These are phyloP conservation scores for Moxostoma hubbsi DNA, from an alignment of 2,797 vertebrate genomes.

Conservation along the genomic window DNA sequence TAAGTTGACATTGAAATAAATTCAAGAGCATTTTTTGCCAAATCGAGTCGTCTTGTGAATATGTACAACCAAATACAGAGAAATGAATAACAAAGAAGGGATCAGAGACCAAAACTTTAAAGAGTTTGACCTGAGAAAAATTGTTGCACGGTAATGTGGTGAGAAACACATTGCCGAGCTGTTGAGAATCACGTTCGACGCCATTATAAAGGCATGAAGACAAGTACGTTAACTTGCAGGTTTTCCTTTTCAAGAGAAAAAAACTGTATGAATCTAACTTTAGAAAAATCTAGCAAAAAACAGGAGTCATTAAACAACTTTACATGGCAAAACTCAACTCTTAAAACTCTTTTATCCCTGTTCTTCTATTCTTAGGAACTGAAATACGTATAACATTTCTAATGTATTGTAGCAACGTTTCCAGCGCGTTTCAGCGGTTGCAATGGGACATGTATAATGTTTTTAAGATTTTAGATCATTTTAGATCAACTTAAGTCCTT, in stretches of 20 bases:
- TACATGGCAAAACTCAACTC: constrained; percentile 64
- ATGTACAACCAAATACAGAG: background rate
- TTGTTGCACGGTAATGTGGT: constrained; percentile 21
- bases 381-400: constrained; percentile 26
- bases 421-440: constrained; percentile 11
- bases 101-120: constrained; percentile 9
- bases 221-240: constrained; percentile 40
- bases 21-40: background rate
- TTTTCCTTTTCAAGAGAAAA: background rate
- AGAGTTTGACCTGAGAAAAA: constrained; percentile 53
- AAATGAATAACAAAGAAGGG: constrained; percentile 7
- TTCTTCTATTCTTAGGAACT: constrained; percentile 27
- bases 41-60: background rate
- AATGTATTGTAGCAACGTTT: constrained; percentile 58
- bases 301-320: constrained; percentile 74
- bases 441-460: constrained; percentile 37
- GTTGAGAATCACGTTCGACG: background rate
- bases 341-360: constrained; percentile 27
- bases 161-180: constrained; percentile 44
- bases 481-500: constrained; percentile 51
- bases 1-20: background rate
- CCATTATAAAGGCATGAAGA: constrained; percentile 55
- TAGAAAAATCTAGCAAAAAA: background rate
- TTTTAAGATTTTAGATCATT: constrained; percentile 55
- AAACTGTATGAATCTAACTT: background rate